Evolutionary conservation across 2,797 vertebrate species (phyloP), one percentile per base, ranked within the genome.

Genomic region (Epinephelus coioides): DNA sequence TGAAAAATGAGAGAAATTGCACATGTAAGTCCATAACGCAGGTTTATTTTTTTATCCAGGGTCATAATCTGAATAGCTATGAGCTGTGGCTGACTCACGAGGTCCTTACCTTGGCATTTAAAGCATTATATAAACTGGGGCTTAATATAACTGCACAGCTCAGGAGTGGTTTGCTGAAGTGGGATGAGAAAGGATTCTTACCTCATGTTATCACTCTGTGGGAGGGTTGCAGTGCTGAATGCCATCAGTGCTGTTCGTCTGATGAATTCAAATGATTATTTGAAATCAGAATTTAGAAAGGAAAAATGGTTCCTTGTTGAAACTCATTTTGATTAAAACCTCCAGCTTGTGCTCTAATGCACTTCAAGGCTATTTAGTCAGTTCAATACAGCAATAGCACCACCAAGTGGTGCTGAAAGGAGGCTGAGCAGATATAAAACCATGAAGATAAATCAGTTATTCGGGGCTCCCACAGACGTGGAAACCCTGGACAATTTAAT

Each of bases 51-150:
- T 77, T 81, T 57, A 18, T 67, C 25, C 17, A 46, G 50, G 86
- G 30, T 84, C 19, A 12, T 76, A 63, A 89, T 88, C 72, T 87
- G 66, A 89, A 78, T 61, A 84, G 83, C 86, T 86, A 63, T 51
- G 30, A 90, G 81, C 83, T 77, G 73, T 19, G n/a, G 68, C 82
- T 94, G 91, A 94, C 83, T 94, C 94, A 95, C 56, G 30, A 43
- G 54, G 85, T 34, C 75, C 79, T 73, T 79, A 85, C 78, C 76
- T 70, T 76, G 85, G 81, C 88, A 93, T 93, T 91, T 86, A 88
- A 84, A 88, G 79, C 43, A 90, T 94, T 95, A 95, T 81, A 88
- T 94, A 95, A 94, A 92, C 84, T 56, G 25, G 69, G 81, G 86
- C 87, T 93, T 88, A 92, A 88, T 93, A 93, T 90, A 94, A 91